phyloP scores from a whole-genome alignment of 2,797 vertebrate genomes.

The Epinephelus coioides region DNA sequence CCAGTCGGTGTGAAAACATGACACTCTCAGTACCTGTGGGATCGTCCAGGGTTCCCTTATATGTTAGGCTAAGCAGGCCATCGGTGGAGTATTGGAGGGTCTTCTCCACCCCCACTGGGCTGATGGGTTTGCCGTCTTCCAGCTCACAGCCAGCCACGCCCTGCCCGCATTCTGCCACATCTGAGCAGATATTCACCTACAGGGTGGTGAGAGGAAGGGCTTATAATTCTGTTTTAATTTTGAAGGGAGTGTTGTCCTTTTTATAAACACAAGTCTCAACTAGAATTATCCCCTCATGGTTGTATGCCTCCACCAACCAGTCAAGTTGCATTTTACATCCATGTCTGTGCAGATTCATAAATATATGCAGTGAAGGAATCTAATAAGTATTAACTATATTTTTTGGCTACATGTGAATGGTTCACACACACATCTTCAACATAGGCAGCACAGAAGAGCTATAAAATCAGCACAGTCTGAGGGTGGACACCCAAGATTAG shows the following conservation, averaged over 20 bases:
- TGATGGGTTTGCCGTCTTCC: conserved; percentile 67
- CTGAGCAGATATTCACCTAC: conserved; percentile 93
- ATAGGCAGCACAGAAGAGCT: too few species aligned
- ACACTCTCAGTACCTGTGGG: conserved; percentile 78
- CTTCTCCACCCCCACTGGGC: conserved; percentile 86
- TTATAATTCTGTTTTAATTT: background rate
- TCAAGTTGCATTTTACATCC: too few species aligned
- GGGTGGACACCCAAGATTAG: too few species aligned
- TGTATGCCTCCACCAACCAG: too few species aligned
- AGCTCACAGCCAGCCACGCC: conserved; percentile 89
- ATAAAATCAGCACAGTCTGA: too few species aligned
- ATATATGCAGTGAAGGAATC: too few species aligned
- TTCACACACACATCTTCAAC: too few species aligned
- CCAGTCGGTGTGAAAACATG: background rate
- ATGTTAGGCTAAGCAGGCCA: conserved; percentile 90
- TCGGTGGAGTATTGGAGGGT: conserved; percentile 90
- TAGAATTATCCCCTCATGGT: too few species aligned
- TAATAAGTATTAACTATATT: too few species aligned
- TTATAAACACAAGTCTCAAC: background rate
- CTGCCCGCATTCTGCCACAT: conserved; percentile 79
- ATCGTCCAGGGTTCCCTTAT: conserved; percentile 82
- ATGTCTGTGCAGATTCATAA: too few species aligned
- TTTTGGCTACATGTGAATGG: too few species aligned
- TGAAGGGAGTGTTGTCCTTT: background rate
- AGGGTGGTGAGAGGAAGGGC: rapidly evolving